Conservation (phyloP, 2,113 vertebrate genomes). For the Mola mola region DNA sequence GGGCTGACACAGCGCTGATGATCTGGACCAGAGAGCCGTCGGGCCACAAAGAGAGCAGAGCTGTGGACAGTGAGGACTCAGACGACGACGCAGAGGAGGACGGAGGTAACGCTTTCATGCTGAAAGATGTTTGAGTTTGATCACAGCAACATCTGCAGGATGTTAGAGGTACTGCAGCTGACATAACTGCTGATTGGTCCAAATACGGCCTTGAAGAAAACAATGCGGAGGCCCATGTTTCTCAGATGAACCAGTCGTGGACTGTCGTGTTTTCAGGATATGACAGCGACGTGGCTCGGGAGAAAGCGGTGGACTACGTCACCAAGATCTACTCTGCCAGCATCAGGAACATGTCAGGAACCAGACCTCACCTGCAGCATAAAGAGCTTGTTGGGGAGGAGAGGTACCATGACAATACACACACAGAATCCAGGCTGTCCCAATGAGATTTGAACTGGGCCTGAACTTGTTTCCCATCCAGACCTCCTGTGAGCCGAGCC, state of each 20-base stretch:
- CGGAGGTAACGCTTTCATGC: slow-evolving; percentile 83
- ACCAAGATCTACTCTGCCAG: slow-evolving; percentile 92
- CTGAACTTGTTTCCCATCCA: slow-evolving; percentile 52
- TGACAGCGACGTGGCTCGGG: slow-evolving; percentile 95
- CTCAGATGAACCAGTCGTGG: no score
- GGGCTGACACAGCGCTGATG: slow-evolving; percentile 94
- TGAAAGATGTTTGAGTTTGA: neutral
- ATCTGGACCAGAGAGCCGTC: slow-evolving; percentile 93
- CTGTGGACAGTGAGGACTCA: slow-evolving; percentile 95
- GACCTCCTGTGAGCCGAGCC: slow-evolving; percentile 93
- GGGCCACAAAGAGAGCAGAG: slow-evolving; percentile 89
- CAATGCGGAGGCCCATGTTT: no score
- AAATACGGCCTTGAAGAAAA: no score
- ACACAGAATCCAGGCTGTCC: no score
- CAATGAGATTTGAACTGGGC: no score
- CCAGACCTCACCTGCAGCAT: slow-evolving; percentile 92
- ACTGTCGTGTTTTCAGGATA: slow-evolving; percentile 83
- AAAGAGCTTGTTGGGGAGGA: slow-evolving; percentile 91
- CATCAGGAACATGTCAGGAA: slow-evolving; percentile 94
- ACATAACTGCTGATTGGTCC: no score
- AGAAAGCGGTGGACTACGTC: slow-evolving; percentile 91
- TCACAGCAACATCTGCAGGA: neutral
- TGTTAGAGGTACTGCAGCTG: neutral
- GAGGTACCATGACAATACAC: slow-evolving; percentile 80
- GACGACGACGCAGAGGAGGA: slow-evolving; percentile 95